Evolutionary conservation across 53 echinoderm and acorn worm species (phyloP), one percentile per base, ranked within the genome.

Genomic region (Actinopyga echinites): DNA sequence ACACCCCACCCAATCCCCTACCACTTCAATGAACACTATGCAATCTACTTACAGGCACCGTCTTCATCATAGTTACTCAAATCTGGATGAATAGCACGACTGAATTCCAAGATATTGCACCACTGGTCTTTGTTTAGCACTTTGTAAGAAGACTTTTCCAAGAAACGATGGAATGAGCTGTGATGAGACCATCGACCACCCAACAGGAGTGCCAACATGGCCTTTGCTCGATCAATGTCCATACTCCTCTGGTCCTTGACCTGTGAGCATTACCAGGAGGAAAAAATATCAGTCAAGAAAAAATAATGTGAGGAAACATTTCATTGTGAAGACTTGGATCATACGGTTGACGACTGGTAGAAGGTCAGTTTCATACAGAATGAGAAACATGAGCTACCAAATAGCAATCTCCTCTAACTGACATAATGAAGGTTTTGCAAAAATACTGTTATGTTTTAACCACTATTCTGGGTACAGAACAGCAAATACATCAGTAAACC

Each of bases 81-180:
- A 44, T 97, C 94, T 15, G 94, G 84, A 52, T 85, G 86, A 57
- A 97, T 97, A 34, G 99, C 90, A 32, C 99, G 89, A 80, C 99
- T 97, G 64, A 97, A 97, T 84, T 97, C 99, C 62, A 97, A 84
- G 85, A 97, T 94, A 97, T 97, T 97, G 99, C 99, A 97, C 99
- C 99, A 97, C 85, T 96, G 99, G 85, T 97, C 99, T 87, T 94
- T 97, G 84, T 97, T 97, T 82, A 96, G 90, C 19, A 94, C 99
- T 69, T 90, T 94, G 65, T 85, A 97, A 82, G 79, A 88, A 79
- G 92, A 85, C 83, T 94, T 92, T 89, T 94, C 99, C 43, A 97
- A 74, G 85, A 94, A 97, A 28, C 90, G 94, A 74, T 94, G 91
- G 83, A 97, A 97, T 74, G 91, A 92, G 52, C 67, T 88, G 85